Conservation (phyloP, 1,140 invertebrate species). For the Meloidogyne floridensis region DNA sequence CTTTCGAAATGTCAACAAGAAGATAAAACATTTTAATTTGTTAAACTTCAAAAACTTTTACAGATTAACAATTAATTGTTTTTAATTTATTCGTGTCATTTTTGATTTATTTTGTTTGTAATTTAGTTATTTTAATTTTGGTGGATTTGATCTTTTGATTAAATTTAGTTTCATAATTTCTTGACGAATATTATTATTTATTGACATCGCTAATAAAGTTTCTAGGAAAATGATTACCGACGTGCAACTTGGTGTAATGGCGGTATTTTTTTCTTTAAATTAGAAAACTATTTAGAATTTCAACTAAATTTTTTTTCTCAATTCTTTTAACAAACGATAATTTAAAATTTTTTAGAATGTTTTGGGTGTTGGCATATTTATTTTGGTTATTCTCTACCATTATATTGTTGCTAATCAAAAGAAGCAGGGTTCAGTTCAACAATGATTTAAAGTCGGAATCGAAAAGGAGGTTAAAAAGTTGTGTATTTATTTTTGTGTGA, state of each 20-base stretch:
- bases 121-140: background rate
- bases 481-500: background rate
- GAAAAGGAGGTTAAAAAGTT: background rate
- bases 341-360: conserved; percentile 54
- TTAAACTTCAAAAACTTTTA: background rate
- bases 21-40: too few species aligned
- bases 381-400: conserved; percentile 64
- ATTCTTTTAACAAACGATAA: background rate
- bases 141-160: too few species aligned
- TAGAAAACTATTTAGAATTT: background rate
- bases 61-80: background rate
- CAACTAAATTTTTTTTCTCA: too few species aligned
- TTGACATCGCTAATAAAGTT: too few species aligned
- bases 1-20: background rate
- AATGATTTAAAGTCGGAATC: background rate
- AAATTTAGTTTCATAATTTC: too few species aligned
- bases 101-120: background rate
- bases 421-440: conserved; percentile 12
- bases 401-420: conserved; percentile 62
- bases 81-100: background rate
- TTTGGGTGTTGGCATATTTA: conserved; percentile 63
- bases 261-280: conserved; percentile 2
- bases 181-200: too few species aligned
- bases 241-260: conserved; percentile 62
- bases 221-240: conserved; percentile 61